Conservation (phyloP, 2,888 invertebrate genomes). For the Agrochola macilenta region DNA sequence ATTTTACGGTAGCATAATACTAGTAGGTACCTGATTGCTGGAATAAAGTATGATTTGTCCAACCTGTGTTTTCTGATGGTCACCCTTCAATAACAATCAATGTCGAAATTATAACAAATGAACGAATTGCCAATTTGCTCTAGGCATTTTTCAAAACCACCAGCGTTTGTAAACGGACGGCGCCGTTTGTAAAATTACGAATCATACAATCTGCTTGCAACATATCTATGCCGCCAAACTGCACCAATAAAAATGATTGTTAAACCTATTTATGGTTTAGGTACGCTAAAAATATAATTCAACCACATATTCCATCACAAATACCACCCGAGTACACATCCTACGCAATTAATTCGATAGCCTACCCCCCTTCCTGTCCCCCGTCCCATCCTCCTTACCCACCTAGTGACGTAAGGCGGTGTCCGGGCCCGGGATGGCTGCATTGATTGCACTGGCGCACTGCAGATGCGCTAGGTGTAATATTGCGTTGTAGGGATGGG, state of each 20-base stretch:
- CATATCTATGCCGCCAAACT: background rate
- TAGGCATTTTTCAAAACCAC: too few relatives aligned
- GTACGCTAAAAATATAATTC: background rate
- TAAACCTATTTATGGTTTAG: background rate
- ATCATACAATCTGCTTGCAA: too few relatives aligned
- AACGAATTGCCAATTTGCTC: too few relatives aligned
- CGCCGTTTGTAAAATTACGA: too few relatives aligned
- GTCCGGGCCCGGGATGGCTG: conserved; percentile 61
- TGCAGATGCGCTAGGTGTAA: conserved; percentile 69
- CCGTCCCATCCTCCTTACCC: background rate
- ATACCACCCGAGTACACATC: background rate
- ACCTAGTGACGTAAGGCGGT: conserved; percentile 34
- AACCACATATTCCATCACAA: conserved; percentile 4
- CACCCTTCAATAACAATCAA: too few relatives aligned
- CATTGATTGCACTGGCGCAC: conserved; percentile 72
- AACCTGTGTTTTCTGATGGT: too few relatives aligned
- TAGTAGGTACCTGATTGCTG: too few relatives aligned
- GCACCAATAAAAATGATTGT: background rate
- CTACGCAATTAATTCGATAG: conserved; percentile 21
- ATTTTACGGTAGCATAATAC: too few relatives aligned
- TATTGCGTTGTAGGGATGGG: conserved; percentile 56
- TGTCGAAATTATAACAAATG: too few relatives aligned
- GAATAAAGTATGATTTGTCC: too few relatives aligned
- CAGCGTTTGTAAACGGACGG: too few relatives aligned
- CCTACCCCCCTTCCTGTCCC: background rate